Base-by-base conservation (phyloP, 2,888 invertebrate genomes). In the Drosophila borborema region DNA sequence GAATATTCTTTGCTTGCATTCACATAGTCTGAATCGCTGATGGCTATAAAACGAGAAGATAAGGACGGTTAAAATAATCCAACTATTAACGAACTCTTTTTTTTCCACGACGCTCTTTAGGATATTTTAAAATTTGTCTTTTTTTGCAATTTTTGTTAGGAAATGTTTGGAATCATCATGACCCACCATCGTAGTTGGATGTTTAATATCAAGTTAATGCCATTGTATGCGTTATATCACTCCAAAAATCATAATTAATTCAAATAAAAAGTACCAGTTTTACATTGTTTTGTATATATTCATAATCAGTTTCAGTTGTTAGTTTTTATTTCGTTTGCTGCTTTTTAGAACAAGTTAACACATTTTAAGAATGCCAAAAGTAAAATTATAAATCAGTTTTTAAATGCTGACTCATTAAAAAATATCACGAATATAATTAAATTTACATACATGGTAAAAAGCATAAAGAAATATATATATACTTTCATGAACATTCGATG, bases 11-110 rank as follows among this genome's bases (percentile, higher is more conserved):
- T 77, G 45, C 54, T 46, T 14, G 74, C 20, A 65, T 82, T 80
- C 14, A 80, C 70, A 65, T 92, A 92, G 60, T 92, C 92, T 0
- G 92, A 86, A 77, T 92, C 92, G 67, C 90, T 92, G 56, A 92
- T 92, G n/a, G 92, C 92, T 92, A 75, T 48, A 82, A 84, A 53
- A 40, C 38, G 41, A 59, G 23, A 18, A 66, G 34, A 63, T 40
- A 41, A 34, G 9, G 1, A 54, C 46, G 18, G 16, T 63, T 45
- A 58, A 41, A 36, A 40, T 60, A 46, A 36, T 36, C 40, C 43
- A 53, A 40, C 6, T 12, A 31, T 10, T 2, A 38, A 12, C 5
- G 28, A 38, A n/a, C 3, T 12, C 16, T 18, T 8, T 12, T 18
- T 20, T 38, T 20, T 38, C 36, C 43, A 20, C 16, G 10, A 16